Percentiles rank a stretch among this genome's conserved stretches.
phyloP scores from a whole-genome alignment of 2,113 vertebrate genomes.

The Etheostoma cragini region DNA sequence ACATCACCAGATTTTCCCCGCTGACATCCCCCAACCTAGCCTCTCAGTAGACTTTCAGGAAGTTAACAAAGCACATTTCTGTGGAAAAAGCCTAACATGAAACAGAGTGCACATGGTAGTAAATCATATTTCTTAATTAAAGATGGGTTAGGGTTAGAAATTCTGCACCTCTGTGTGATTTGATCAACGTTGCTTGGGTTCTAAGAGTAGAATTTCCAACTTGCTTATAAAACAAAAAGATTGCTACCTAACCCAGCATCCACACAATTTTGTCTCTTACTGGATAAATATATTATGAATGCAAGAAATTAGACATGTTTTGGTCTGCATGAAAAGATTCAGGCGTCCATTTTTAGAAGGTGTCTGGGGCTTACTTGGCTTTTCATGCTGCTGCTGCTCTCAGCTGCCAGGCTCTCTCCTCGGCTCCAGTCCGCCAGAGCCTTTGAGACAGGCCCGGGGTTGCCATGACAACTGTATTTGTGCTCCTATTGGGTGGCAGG shows the following conservation, averaged over 20 bases:
- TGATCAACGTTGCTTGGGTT: background rate
- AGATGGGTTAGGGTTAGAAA: background rate
- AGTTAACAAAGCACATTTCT: background rate
- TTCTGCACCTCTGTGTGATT: background rate
- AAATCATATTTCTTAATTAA: background rate
- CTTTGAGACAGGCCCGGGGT: slow-evolving; percentile 71
- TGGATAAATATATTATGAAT: background rate
- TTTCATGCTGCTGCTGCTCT: slow-evolving; percentile 42
- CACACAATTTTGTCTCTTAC: background rate
- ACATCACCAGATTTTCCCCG: background rate
- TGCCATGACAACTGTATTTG: slow-evolving; percentile 79
- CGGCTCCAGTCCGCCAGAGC: slow-evolving; percentile 47
- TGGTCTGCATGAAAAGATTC: slow-evolving; percentile 50
- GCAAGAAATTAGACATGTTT: slow-evolving; percentile 23
- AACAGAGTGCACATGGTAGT: background rate
- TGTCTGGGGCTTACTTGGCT: slow-evolving; percentile 55
- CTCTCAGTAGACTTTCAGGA: background rate
- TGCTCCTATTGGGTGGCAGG: slow-evolving; percentile 80
- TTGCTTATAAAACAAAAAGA: background rate
- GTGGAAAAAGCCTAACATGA: background rate
- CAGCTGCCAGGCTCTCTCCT: slow-evolving; percentile 68
- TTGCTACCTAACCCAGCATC: background rate
- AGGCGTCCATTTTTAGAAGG: slow-evolving; percentile 70
- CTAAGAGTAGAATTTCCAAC: background rate
- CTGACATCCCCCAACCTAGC: background rate